Conservation (phyloP, 2,113 vertebrate species). For the Scopus umbretta region DNA sequence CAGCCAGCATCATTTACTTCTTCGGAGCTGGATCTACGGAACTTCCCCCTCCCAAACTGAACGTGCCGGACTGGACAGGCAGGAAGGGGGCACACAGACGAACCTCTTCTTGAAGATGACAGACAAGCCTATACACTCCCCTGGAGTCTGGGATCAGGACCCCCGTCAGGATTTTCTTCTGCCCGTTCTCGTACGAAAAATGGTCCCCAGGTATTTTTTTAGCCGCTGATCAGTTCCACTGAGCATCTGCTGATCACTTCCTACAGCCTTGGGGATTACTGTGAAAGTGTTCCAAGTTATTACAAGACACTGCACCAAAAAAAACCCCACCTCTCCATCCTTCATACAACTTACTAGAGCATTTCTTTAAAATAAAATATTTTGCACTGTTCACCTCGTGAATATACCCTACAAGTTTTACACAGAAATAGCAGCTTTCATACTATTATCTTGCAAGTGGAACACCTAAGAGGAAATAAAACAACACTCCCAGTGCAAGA, state of each 20-base stretch:
- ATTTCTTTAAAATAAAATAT: not conserved
- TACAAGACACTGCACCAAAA: not conserved
- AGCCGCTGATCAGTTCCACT: not conserved
- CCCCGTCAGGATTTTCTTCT: not conserved
- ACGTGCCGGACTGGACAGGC: too few relatives aligned
- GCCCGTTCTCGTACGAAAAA: accelerated
- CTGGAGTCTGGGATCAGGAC: too few relatives aligned
- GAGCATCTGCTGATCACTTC: not conserved
- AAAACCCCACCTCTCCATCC: too few relatives aligned
- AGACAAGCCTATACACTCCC: not conserved
- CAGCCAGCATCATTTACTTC: too few relatives aligned
- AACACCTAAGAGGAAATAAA: not conserved
- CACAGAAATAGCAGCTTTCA: not conserved
- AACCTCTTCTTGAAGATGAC: too few relatives aligned
- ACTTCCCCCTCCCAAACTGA: too few relatives aligned
- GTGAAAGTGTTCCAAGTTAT: not conserved
- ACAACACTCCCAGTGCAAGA: not conserved
- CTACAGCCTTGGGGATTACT: not conserved
- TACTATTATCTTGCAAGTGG: not conserved
- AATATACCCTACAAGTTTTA: not conserved
- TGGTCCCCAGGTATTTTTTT: not conserved
- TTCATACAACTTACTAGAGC: not conserved
- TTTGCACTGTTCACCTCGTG: not conserved
- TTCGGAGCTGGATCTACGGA: too few relatives aligned
- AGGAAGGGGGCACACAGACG: not conserved